Percentiles rank a stretch among this genome's conserved stretches.
These are phyloP conservation scores for Neopipo cinnamomea DNA, from an alignment of 2,113 vertebrate genomes.

Conservation along the genomic window DNA sequence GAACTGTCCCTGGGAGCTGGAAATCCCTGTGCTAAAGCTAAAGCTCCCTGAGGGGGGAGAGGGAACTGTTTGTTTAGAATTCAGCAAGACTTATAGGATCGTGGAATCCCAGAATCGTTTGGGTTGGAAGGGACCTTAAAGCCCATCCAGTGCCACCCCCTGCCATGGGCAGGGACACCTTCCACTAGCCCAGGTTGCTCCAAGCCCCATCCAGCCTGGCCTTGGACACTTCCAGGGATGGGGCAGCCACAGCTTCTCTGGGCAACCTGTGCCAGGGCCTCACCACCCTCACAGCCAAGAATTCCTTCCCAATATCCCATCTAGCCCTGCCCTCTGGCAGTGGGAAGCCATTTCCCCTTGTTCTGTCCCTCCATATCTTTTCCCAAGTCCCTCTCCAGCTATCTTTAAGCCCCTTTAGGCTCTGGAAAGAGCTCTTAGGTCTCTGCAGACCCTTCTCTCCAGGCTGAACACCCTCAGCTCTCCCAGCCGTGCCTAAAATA, in stretches of 20 bases:
- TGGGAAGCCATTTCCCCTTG: neutral
- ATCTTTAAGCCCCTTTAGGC: neutral
- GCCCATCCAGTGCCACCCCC: neutral
- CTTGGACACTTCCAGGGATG: neutral
- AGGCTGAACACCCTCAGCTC: neutral
- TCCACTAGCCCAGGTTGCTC: rapidly evolving
- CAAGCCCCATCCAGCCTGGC: rapidly evolving
- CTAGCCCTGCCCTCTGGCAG: neutral
- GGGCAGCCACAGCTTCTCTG: neutral
- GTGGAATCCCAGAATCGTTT: neutral
- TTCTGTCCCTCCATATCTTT: neutral
- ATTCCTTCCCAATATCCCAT: neutral
- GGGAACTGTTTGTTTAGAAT: neutral
- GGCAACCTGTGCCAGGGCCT: neutral
- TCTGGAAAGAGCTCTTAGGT: neutral
- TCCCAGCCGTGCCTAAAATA: neutral
- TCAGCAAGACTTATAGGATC: neutral
- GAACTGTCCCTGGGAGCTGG: neutral
- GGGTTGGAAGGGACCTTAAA: neutral
- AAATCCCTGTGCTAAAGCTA: neutral
- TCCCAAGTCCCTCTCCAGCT: neutral
- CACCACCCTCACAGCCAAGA: rapidly evolving
- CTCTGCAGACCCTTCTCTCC: neutral
- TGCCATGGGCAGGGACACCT: neutral
- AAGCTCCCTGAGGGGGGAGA: neutral